Evolutionary conservation across 2,888 invertebrate species (phyloP), one percentile per base, ranked within the genome.

Genomic region (Ditula angustiorana): DNA sequence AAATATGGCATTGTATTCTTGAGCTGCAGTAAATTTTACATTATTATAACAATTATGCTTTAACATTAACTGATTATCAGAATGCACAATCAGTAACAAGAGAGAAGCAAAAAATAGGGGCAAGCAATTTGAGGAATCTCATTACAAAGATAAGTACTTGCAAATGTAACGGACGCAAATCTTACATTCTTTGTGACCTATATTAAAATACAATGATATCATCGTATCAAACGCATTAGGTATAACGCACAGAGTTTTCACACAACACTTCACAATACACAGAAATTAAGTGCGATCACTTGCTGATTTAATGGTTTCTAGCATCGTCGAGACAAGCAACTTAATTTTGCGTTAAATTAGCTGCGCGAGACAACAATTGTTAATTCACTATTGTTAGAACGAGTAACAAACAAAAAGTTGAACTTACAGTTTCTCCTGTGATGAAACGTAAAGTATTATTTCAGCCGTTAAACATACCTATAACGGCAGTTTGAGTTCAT

Each of bases 361-460:
- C 41, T 19, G 19, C 50, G 8, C 57, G 62, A 57, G 62, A 60
- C 55, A 41, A 37, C 46, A 55, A 55, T 56, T 56, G 50, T 37
- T 26, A 35, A 23, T 46, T 61, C 33, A 35, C 59, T 55, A 23
- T 57, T 52, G 58, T 64, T 46, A 58, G 63, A 64, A 52, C 3
- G 63, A 64, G 55, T 41, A 56, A 37, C 10, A 52, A 64, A 44
- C 50, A 46, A 52, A 44, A 35, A 46, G n/a, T 13, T 11, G 5
- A 24, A 64, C 63, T 64, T 46, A 58, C 58, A 35, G 57, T 50
- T 53, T 44, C 57, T 19, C 37, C 11, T 35, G 13, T 50, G 46
- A 49, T 37, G 63, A 35, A 44, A 46, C 58, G 63, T 35, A n/a
- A 63, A 19, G 26, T 64, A 53, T 64, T 64, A 30, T 58, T 64